Conservation (phyloP, 2,797 vertebrate species). For the Protosalanx chinensis region DNA sequence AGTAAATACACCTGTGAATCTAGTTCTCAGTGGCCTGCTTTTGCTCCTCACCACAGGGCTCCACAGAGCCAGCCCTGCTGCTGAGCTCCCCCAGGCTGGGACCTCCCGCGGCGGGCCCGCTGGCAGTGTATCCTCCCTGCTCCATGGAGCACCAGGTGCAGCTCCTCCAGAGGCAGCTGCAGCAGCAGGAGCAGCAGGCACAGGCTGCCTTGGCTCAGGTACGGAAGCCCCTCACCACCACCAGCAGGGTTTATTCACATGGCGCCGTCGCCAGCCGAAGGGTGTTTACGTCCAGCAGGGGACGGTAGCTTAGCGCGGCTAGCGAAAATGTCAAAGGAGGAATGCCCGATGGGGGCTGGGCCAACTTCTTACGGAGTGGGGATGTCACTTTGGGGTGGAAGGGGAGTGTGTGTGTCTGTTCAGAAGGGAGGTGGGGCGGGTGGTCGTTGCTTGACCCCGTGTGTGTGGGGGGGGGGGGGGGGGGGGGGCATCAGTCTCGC, state of each 20-base stretch:
- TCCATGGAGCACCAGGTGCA: constrained; percentile 87
- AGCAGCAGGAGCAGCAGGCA: constrained; percentile 92
- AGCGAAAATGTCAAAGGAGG: too few species aligned
- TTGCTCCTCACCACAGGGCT: constrained; percentile 40
- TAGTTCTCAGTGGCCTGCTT: neutral
- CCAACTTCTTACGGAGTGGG: neutral
- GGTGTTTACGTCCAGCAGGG: neutral
- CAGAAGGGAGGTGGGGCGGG: too few species aligned
- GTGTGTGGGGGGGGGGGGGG: too few species aligned
- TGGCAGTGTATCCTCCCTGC: constrained; percentile 66
- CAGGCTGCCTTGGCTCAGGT: constrained; percentile 93
- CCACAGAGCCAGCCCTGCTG: constrained; percentile 68
- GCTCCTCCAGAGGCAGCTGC: constrained; percentile 90
- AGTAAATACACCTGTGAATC: too few species aligned
- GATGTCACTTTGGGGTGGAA: neutral
- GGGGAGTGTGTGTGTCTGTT: constrained; percentile 2
- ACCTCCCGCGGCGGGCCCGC: constrained; percentile 57
- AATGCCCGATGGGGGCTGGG: neutral
- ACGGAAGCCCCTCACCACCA: neutral
- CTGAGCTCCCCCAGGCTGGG: constrained; percentile 72
- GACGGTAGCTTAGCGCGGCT: too few species aligned
- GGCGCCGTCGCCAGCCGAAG: too few species aligned
- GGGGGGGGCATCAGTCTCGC: too few species aligned
- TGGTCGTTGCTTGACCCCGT: too few species aligned
- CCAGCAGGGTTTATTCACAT: too few species aligned